phyloP scores from a whole-genome alignment of 2,113 vertebrate genomes.

The Rhynchomys soricoides region DNA sequence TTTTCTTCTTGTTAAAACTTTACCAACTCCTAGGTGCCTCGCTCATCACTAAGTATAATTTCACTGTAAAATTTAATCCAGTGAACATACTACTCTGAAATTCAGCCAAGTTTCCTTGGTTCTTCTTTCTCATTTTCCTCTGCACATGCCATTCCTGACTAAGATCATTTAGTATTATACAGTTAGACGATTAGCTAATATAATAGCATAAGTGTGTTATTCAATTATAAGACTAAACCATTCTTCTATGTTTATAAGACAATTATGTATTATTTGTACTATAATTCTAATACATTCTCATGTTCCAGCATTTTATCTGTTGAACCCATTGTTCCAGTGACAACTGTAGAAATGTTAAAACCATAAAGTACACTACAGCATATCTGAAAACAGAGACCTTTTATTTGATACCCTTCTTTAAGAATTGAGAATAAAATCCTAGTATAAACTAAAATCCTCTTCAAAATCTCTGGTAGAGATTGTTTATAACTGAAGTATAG shows the following conservation, averaged over 20 bases:
- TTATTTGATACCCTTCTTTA: background rate
- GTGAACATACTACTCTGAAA: background rate
- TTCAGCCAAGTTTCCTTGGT: background rate
- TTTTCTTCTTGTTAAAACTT: background rate
- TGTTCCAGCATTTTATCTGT: background rate
- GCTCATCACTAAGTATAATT: background rate
- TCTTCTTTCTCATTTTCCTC: background rate
- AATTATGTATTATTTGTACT: background rate
- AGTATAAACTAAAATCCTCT: background rate
- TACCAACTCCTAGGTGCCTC: background rate
- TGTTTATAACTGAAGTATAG: background rate
- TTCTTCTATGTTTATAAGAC: background rate
- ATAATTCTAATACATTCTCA: background rate
- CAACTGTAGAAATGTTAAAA: background rate
- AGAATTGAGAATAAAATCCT: background rate
- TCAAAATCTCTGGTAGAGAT: background rate
- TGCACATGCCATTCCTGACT: background rate
- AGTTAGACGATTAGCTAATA: background rate
- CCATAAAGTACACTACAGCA: background rate
- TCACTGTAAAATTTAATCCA: background rate
- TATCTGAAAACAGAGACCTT: background rate
- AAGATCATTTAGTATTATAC: background rate
- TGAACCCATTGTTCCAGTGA: rapidly evolving
- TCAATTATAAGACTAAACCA: background rate
- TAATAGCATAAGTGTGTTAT: background rate